Conservation (phyloP, 2,113 vertebrate species). For the Vidua chalybeata region DNA sequence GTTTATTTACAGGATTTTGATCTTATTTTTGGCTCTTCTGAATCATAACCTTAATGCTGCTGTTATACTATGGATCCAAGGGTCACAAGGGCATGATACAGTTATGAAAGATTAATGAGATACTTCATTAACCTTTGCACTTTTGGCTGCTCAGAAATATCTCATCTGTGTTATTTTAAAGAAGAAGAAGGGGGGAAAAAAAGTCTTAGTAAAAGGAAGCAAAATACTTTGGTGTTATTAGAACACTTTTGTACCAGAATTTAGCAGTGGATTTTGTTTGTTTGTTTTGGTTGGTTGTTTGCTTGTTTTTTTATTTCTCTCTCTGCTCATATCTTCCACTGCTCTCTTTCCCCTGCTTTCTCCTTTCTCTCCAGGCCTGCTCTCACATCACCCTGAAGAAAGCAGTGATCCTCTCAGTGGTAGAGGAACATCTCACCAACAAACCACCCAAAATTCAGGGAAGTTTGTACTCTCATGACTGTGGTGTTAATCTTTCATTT, state of each 20-base stretch:
- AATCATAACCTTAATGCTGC: background rate
- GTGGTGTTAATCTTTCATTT: background rate
- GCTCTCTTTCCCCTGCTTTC: background rate
- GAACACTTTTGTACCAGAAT: background rate
- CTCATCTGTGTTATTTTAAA: constrained; percentile 39
- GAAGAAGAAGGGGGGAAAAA: background rate
- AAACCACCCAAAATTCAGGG: background rate
- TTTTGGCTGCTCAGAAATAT: constrained; percentile 47
- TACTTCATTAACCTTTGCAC: constrained; percentile 72
- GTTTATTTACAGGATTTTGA: background rate
- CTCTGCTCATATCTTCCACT: background rate
- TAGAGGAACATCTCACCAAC: background rate
- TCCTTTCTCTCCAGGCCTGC: background rate
- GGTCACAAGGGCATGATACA: constrained; percentile 62
- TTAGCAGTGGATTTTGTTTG: background rate
- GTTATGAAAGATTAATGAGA: constrained; percentile 72
- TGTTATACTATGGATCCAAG: background rate
- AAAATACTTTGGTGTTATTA: background rate
- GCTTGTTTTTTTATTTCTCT: background rate
- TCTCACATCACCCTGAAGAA: background rate
- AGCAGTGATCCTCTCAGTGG: background rate
- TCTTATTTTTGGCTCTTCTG: background rate
- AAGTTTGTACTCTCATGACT: background rate
- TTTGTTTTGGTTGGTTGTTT: no score
- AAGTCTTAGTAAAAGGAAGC: background rate